phyloP scores from a whole-genome alignment of 1,140 invertebrate species.

The Thrips palmi region DNA sequence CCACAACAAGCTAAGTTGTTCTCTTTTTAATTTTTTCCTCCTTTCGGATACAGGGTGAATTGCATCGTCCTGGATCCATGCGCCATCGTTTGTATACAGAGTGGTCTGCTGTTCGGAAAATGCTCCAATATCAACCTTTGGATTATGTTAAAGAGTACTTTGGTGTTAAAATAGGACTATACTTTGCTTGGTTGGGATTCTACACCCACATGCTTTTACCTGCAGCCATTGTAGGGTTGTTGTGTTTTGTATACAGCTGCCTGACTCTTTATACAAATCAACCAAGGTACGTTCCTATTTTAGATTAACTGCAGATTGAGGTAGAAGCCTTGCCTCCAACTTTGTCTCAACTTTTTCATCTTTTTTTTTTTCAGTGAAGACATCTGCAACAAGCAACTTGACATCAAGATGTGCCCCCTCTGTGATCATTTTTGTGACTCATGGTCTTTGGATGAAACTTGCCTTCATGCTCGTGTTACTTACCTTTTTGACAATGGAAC shows the following conservation, averaged over 20 bases:
- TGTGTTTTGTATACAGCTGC: constrained; percentile 66
- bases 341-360: constrained; percentile 5
- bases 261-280: constrained; percentile 48
- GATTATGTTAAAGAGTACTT: constrained; percentile 87
- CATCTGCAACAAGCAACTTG: constrained; percentile 45
- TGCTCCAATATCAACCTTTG: constrained; percentile 71
- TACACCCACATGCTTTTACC: constrained; percentile 88
- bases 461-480: constrained; percentile 66
- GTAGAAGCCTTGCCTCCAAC: not conserved
- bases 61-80: constrained; percentile 43
- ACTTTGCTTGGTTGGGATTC: constrained; percentile 95
- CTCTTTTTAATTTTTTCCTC: constrained; percentile 8
- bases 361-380: constrained; percentile 43
- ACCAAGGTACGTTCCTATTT: constrained; percentile 37
- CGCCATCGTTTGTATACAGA: constrained; percentile 62
- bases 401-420: constrained; percentile 62
- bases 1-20: constrained; percentile 1
- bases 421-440: constrained; percentile 74
- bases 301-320: too few relatives aligned
- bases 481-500: constrained; percentile 91
- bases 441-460: constrained; percentile 75
- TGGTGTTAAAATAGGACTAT: constrained; percentile 80
- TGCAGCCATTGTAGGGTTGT: constrained; percentile 61
- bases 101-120: constrained; percentile 67
- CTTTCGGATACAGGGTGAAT: constrained; percentile 38